A percentile compares a stretch with the other conserved stretches of the same genome.
Evolutionary conservation across 2,888 invertebrate genomes (phyloP).

Genomic region (Calephelis perditalis): DNA sequence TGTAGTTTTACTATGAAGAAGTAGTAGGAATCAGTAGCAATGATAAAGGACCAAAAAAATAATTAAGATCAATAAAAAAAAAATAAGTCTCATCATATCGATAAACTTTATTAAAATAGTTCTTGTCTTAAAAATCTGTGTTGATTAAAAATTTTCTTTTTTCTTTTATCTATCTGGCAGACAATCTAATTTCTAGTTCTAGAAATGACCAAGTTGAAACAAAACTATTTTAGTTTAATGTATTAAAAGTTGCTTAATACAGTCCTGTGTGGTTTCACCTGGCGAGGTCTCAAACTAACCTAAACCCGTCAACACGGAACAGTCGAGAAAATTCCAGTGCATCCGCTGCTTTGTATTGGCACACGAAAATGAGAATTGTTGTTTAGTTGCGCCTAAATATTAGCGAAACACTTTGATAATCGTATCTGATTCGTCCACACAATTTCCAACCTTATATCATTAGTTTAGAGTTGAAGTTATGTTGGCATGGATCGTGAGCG

Average conservation of each 20-base stretch:
- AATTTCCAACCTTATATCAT: background rate
- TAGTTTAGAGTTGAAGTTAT: background rate
- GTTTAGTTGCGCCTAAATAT: constrained; percentile 21
- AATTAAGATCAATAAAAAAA: too few species aligned
- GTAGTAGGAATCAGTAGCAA: too few species aligned
- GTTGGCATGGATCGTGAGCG: background rate
- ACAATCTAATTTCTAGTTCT: too few species aligned
- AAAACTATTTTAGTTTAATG: too few species aligned
- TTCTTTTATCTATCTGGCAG: too few species aligned
- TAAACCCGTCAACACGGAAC: constrained; percentile 2
- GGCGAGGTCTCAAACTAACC: background rate
- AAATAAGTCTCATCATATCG: too few species aligned
- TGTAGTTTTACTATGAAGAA: too few species aligned
- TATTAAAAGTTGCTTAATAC: background rate
- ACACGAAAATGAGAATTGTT: constrained; percentile 12
- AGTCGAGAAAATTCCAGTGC: constrained; percentile 5
- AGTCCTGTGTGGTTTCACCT: background rate
- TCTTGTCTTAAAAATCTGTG: too few species aligned
- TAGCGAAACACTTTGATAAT: constrained; percentile 39
- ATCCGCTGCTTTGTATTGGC: constrained; percentile 12
- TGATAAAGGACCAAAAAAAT: too few species aligned
- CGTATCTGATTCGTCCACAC: constrained; percentile 15
- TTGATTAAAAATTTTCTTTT: too few species aligned
- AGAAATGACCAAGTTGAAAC: too few species aligned
- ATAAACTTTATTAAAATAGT: too few species aligned